Conservation (phyloP, 2,888 invertebrate genomes). For the Drosophila barbarae region DNA sequence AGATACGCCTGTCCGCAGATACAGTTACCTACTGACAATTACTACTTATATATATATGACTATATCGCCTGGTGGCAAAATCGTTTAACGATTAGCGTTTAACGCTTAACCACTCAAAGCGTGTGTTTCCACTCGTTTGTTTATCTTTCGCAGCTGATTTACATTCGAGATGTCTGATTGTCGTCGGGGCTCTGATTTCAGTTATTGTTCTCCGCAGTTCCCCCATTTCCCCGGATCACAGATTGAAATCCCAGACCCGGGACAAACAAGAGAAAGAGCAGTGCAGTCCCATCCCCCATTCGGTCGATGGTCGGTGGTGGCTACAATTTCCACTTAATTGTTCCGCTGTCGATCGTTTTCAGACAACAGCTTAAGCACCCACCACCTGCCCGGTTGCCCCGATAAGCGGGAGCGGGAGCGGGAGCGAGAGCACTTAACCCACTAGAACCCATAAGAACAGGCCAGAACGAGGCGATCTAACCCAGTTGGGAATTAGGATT, state of each 20-base stretch:
- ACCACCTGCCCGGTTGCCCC: conserved; percentile 14
- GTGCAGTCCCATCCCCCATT: conserved; percentile 1
- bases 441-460: conserved; percentile 5
- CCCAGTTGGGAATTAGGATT: conserved; percentile 1
- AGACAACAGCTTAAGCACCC: conserved; percentile 32
- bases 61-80: conserved; percentile 61
- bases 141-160: conserved; percentile 58
- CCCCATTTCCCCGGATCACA: conserved; percentile 8
- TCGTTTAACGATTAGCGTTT: conserved; percentile 58
- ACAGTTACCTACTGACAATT: conserved; percentile 55
- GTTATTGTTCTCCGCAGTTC: conserved; percentile 14
- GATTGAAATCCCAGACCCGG: conserved; percentile 27
- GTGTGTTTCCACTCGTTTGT: conserved; percentile 65
- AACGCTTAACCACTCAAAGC: conserved; percentile 47
- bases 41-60: conserved; percentile 15
- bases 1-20: conserved; percentile 32
- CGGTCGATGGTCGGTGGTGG: conserved; percentile 7
- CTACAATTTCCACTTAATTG: conserved; percentile 69
- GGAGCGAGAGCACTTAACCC: conserved; percentile 8
- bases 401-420: conserved; percentile 1
- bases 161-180: conserved; percentile 43
- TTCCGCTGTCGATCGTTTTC: conserved; percentile 59
- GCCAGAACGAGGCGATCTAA: background rate
- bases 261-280: conserved; percentile 14
- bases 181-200: conserved; percentile 18